Evolutionary conservation across 2,797 vertebrate species (phyloP).

Genomic region (Dendrocincla fuliginosa): DNA sequence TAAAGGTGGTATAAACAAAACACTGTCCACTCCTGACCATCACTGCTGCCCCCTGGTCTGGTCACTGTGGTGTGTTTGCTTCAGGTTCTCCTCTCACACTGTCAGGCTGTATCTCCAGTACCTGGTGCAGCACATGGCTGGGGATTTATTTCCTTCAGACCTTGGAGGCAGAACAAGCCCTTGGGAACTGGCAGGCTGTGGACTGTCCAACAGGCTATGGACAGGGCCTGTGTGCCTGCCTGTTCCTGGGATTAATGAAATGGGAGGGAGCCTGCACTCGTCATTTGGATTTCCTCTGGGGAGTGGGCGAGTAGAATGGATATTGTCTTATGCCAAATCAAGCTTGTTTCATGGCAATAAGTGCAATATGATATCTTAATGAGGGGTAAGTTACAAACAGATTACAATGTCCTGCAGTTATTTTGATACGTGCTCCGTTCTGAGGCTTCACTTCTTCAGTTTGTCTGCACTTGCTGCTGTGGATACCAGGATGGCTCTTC

Average conservation of each 20-base stretch:
- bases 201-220: background rate
- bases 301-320: background rate
- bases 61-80: background rate
- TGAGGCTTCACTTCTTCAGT: background rate
- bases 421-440: conserved; percentile 17
- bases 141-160: background rate
- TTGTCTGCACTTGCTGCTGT: background rate
- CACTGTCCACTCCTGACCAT: background rate
- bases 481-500: background rate
- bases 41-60: background rate
- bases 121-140: background rate
- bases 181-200: background rate
- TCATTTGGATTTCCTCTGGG: background rate
- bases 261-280: background rate
- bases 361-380: background rate
- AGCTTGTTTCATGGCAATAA: background rate
- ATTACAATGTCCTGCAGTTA: background rate
- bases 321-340: background rate
- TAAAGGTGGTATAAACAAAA: background rate
- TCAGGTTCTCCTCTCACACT: background rate
- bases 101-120: background rate
- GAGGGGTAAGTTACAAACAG: conserved; percentile 44
- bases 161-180: background rate
- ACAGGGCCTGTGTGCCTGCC: background rate
- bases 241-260: background rate